Evolutionary conservation across 1,140 invertebrate species (phyloP).

Genomic region (Hyposmocoma kahamanoa): DNA sequence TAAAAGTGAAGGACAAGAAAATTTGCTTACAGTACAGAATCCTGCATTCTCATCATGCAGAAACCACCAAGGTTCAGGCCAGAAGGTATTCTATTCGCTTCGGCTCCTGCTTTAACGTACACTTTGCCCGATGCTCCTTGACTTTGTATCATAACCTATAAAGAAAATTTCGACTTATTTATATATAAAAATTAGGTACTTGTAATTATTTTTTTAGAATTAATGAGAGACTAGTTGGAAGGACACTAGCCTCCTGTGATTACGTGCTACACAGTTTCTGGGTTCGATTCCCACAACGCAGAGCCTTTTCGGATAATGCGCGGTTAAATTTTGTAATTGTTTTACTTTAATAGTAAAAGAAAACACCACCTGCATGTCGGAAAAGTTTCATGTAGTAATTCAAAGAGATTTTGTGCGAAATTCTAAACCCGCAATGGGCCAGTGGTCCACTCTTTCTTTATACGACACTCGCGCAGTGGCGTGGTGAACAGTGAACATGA

Average conservation of each 20-base stretch:
- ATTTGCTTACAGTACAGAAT: constrained; percentile 34
- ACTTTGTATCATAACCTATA: constrained; percentile 25
- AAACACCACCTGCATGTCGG: too few species aligned
- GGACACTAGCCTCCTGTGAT: not conserved
- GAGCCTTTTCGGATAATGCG: too few species aligned
- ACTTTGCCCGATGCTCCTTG: constrained; percentile 28
- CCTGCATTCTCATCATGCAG: constrained; percentile 40
- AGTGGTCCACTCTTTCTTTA: too few species aligned
- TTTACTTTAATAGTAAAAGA: too few species aligned
- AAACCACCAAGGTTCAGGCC: constrained; percentile 52
- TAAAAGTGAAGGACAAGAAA: not conserved
- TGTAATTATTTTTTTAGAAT: not conserved
- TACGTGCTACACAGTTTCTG: not conserved
- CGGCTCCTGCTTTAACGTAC: constrained; percentile 11
- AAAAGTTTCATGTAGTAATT: too few species aligned
- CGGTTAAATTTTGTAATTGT: too few species aligned
- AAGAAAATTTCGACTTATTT: not conserved
- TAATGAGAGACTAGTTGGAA: not conserved
- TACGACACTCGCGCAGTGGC: too few species aligned
- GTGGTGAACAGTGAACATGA: too few species aligned
- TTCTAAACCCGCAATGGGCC: too few species aligned
- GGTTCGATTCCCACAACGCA: too few species aligned
- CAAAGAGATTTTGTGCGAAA: too few species aligned
- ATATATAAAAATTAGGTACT: not conserved
- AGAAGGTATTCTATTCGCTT: constrained; percentile 32